A percentile compares a stretch with the other conserved stretches of the same genome.
Evolutionary conservation across 2,888 invertebrate species (phyloP).

Genomic region (Cetonia aurata): DNA sequence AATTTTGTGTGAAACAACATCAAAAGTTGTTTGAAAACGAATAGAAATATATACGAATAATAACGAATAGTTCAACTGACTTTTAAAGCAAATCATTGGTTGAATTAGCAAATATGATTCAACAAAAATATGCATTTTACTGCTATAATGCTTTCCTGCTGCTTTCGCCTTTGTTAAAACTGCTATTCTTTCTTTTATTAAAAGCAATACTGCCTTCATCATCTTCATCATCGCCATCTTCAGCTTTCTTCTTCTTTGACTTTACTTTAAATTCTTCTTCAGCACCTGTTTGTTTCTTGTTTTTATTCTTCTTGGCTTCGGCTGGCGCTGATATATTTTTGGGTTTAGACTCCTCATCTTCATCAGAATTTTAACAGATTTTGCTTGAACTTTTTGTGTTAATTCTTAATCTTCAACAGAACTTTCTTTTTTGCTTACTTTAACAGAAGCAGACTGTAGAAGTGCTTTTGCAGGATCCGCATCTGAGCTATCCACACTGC

Average conservation of each 20-base stretch:
- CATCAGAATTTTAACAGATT: constrained; percentile 44
- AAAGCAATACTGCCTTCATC: constrained; percentile 47
- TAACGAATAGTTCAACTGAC: too few species aligned
- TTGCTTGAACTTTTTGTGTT: constrained; percentile 22
- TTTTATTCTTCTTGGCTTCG: constrained; percentile 48
- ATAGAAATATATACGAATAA: too few species aligned
- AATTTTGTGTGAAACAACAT: too few species aligned
- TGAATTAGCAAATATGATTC: too few species aligned
- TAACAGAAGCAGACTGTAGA: constrained; percentile 50
- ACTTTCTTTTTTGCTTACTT: constrained; percentile 49
- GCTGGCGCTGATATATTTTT: constrained; percentile 49
- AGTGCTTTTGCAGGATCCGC: constrained; percentile 53
- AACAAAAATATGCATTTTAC: too few species aligned
- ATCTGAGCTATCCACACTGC: constrained; percentile 61
- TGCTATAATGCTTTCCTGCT: constrained; percentile 38
- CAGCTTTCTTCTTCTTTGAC: constrained; percentile 66
- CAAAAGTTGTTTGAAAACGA: too few species aligned
- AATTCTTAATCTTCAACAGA: constrained; percentile 48
- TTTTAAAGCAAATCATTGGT: too few species aligned
- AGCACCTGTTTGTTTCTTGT: constrained; percentile 59
- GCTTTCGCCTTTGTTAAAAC: constrained; percentile 70
- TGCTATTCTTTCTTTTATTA: constrained; percentile 53
- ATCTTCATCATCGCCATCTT: constrained; percentile 52
- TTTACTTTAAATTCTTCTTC: constrained; percentile 51
- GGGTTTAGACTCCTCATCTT: constrained; percentile 52